phyloP scores from a whole-genome alignment of 2,888 invertebrate species.

The Malachius bipustulatus region DNA sequence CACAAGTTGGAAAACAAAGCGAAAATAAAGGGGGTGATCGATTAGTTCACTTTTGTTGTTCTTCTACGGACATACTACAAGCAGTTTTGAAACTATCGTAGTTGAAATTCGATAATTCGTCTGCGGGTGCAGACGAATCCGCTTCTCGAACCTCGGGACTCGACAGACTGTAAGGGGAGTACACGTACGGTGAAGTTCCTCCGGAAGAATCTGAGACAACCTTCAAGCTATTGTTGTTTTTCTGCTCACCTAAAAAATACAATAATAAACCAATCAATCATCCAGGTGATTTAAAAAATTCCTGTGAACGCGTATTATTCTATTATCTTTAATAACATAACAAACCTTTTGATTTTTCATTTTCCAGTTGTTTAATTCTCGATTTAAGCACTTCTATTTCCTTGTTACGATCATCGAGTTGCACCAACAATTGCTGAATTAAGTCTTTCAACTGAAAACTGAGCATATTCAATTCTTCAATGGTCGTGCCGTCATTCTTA shows the following conservation, averaged over 20 bases:
- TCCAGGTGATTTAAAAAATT: conserved; percentile 6
- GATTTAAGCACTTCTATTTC: conserved; percentile 49
- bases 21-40: too few species aligned
- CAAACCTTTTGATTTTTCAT: conserved; percentile 39
- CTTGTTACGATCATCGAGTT: conserved; percentile 53
- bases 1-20: background rate
- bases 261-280: conserved; percentile 8
- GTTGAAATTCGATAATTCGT: conserved; percentile 52
- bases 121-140: conserved; percentile 39
- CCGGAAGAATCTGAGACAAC: conserved; percentile 34
- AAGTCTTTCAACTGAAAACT: conserved; percentile 49
- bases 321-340: too few species aligned
- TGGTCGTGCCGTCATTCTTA: conserved; percentile 48
- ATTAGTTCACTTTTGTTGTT: too few species aligned
- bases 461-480: conserved; percentile 55
- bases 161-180: conserved; percentile 35
- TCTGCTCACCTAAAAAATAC: conserved; percentile 25
- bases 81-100: conserved; percentile 25
- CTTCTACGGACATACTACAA: background rate
- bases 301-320: too few species aligned
- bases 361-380: conserved; percentile 45
- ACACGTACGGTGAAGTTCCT: conserved; percentile 36
- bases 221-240: conserved; percentile 28
- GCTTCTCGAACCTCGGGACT: conserved; percentile 32
- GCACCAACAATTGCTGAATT: conserved; percentile 47